These are phyloP conservation scores for Danio kyathit DNA, from an alignment of 2,797 vertebrate species.

Conservation along the genomic window DNA sequence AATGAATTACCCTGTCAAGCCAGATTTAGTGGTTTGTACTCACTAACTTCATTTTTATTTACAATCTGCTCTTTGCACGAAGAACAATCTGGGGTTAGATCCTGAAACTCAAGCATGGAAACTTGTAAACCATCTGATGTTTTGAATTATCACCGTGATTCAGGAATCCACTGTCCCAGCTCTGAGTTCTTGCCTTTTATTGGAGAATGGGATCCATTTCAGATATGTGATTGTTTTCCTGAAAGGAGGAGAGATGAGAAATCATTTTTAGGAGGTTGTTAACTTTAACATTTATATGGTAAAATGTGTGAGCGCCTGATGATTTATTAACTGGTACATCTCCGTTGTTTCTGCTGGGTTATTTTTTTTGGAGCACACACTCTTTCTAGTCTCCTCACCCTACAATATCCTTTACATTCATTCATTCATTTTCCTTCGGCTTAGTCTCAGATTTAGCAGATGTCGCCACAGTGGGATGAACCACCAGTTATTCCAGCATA, in stretches of 20 bases:
- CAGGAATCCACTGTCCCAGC: background rate
- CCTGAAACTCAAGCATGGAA: conserved; percentile 22
- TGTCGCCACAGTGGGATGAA: no score
- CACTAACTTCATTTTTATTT: conserved; percentile 20
- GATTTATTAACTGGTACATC: conserved; percentile 27
- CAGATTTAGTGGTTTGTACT: conserved; percentile 40
- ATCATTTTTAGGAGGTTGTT: conserved; percentile 25
- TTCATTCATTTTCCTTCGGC: no score
- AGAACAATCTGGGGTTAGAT: conserved; percentile 31
- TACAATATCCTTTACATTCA: background rate
- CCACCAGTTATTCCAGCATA: no score
- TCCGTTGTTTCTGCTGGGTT: background rate
- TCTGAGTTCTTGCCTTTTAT: conserved; percentile 77
- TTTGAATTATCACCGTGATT: conserved; percentile 24
- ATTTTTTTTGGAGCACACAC: background rate
- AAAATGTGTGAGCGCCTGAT: background rate
- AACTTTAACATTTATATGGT: background rate
- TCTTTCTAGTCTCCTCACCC: background rate
- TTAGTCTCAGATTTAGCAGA: no score
- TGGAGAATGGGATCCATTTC: conserved; percentile 84
- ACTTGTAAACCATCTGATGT: conserved; percentile 23
- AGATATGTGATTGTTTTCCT: conserved; percentile 89
- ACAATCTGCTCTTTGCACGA: conserved; percentile 14
- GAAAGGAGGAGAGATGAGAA: conserved; percentile 63
- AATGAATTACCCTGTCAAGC: background rate